Conservation (phyloP, 2,888 invertebrate genomes). For the Desoria tigrina region DNA sequence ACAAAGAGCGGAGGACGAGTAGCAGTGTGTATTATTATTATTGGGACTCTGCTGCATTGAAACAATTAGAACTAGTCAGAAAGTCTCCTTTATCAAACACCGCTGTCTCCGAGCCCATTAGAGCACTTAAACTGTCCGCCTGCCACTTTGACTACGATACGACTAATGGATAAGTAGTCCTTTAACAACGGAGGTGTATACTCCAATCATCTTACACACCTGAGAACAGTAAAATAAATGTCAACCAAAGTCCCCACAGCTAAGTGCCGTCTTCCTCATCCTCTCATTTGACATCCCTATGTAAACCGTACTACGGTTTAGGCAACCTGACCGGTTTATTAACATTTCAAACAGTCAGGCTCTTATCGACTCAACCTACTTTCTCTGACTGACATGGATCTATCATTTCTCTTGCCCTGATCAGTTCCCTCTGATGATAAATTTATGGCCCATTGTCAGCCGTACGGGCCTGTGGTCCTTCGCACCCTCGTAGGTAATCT, state of each 20-base stretch:
- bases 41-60: conserved; percentile 26
- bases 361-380: background rate
- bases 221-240: conserved; percentile 15
- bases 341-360: background rate
- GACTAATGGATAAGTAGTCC: conserved; percentile 42
- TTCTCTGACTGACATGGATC: background rate
- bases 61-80: conserved; percentile 51
- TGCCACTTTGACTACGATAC: conserved; percentile 45
- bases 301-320: background rate
- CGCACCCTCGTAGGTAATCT: too few species aligned
- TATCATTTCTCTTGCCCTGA: too few species aligned
- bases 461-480: too few species aligned
- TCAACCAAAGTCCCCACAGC: conserved; percentile 8
- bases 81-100: conserved; percentile 44
- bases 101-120: conserved; percentile 53
- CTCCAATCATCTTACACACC: conserved; percentile 8
- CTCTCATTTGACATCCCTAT: background rate
- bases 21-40: too few species aligned
- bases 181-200: conserved; percentile 19
- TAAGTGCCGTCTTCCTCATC: background rate
- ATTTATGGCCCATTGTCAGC: too few species aligned
- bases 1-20: conserved; percentile 37
- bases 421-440: too few species aligned
- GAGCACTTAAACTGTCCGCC: conserved; percentile 51
- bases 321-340: background rate